A percentile compares a stretch with the other conserved stretches of the same genome.
Conservation (phyloP, 2,888 invertebrate genomes). For the Cosmia pyralina region DNA sequence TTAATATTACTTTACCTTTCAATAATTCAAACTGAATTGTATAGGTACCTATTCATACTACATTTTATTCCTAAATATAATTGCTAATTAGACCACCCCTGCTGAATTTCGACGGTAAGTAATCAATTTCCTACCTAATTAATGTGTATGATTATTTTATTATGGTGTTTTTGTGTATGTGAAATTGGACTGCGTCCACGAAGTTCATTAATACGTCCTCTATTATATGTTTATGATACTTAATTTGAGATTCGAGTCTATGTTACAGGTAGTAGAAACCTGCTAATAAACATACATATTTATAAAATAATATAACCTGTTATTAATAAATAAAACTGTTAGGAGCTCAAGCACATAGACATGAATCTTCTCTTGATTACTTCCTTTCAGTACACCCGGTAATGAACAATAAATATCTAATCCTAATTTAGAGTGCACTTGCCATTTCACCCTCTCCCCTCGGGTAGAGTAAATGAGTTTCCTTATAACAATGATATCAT, state of each 20-base stretch:
- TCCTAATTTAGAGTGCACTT: conserved; percentile 59
- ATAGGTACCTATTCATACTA: conserved; percentile 32
- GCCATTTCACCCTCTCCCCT: conserved; percentile 58
- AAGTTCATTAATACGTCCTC: conserved; percentile 72
- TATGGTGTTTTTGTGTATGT: conserved; percentile 69
- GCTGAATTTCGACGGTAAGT: conserved; percentile 68
- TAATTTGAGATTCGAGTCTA: conserved; percentile 75
- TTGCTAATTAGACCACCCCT: conserved; percentile 76
- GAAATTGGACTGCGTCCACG: conserved; percentile 70
- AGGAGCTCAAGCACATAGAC: conserved; percentile 17
- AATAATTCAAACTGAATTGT: conserved; percentile 74
- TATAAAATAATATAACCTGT: conserved; percentile 36
- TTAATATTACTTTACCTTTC: conserved; percentile 74
- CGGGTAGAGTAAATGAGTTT: conserved; percentile 52
- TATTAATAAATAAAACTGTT: conserved; percentile 29
- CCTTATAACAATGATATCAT: conserved; percentile 58
- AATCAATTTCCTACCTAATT: conserved; percentile 74
- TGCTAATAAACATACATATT: conserved; percentile 32
- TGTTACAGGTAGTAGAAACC: conserved; percentile 48
- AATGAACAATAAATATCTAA: conserved; percentile 58
- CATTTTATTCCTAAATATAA: conserved; percentile 60
- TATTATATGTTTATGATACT: conserved; percentile 80
- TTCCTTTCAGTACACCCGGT: conserved; percentile 44
- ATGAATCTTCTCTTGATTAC: conserved; percentile 50
- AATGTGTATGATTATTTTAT: conserved; percentile 79